Evolutionary conservation across 2,888 invertebrate genomes (phyloP).

Genomic region (Clusia tigrina): DNA sequence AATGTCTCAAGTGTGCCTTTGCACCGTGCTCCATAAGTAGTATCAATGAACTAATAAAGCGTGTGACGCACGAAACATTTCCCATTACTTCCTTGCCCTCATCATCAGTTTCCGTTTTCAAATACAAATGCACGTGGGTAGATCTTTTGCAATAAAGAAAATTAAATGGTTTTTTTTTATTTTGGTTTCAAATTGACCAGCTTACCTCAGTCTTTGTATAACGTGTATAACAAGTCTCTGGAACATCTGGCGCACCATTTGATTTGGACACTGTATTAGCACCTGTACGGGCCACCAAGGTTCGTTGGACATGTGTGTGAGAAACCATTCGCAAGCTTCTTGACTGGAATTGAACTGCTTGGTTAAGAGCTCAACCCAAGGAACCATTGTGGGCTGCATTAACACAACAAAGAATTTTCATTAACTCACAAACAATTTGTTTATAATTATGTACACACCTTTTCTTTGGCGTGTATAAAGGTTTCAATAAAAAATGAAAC

Average conservation of each 20-base stretch:
- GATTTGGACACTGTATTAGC: constrained; percentile 94
- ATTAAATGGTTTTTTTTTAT: background rate
- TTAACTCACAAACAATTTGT: background rate
- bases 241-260: constrained; percentile 97
- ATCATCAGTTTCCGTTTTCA: constrained; percentile 67
- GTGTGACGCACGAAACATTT: constrained; percentile 87
- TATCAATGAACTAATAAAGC: constrained; percentile 88
- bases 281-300: constrained; percentile 97
- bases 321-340: constrained; percentile 89
- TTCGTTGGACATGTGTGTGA: constrained; percentile 91
- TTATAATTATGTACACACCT: constrained; percentile 67
- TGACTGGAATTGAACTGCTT: constrained; percentile 94
- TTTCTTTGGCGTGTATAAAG: constrained; percentile 96
- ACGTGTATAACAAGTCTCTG: constrained; percentile 94
- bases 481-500: constrained; percentile 96
- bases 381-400: constrained; percentile 88
- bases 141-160: constrained; percentile 54
- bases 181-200: constrained; percentile 27
- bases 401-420: constrained; percentile 3
- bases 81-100: constrained; percentile 68
- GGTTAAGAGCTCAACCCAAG: constrained; percentile 94
- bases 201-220: constrained; percentile 83
- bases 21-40: constrained; percentile 88
- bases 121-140: constrained; percentile 70
- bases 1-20: constrained; percentile 83